These are phyloP conservation scores for Drosophila busckii DNA, from an alignment of 1,140 invertebrate species.

Conservation along the genomic window DNA sequence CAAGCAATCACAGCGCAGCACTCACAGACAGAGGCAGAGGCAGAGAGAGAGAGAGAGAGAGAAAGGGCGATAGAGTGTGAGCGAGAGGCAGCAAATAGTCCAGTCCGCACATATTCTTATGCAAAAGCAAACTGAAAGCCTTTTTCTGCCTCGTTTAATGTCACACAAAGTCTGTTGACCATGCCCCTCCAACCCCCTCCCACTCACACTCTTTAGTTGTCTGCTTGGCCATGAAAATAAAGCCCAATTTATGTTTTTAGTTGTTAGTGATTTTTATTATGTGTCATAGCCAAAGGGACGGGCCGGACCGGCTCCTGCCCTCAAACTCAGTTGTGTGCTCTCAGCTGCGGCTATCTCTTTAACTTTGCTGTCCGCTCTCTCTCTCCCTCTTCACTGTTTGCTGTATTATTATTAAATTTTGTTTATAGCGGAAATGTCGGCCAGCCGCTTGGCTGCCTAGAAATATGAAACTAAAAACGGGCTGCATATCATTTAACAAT, in stretches of 20 bases:
- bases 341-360: neutral
- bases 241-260: conserved; percentile 76
- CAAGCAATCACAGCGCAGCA: conserved; percentile 50
- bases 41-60: neutral
- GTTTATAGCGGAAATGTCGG: conserved; percentile 64
- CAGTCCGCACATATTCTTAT: conserved; percentile 56
- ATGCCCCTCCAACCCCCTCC: no score
- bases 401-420: conserved; percentile 45
- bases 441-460: conserved; percentile 20
- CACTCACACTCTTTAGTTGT: no score
- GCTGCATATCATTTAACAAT: no score
- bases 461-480: conserved; percentile 43
- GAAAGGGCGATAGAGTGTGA: neutral
- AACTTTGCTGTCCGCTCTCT: no score
- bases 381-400: conserved; percentile 8
- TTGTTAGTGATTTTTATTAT: conserved; percentile 77
- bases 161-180: conserved; percentile 26
- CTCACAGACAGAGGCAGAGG: conserved; percentile 9
- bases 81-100: conserved; percentile 10
- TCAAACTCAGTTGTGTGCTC: conserved; percentile 5
- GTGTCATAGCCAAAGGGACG: conserved; percentile 60
- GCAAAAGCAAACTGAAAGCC: conserved; percentile 57
- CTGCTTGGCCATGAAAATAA: conserved; percentile 68
- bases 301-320: conserved; percentile 1
- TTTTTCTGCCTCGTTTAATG: conserved; percentile 63